Base-by-base conservation (phyloP, 2,797 vertebrate genomes). In the Mormyrops attenuatus region DNA sequence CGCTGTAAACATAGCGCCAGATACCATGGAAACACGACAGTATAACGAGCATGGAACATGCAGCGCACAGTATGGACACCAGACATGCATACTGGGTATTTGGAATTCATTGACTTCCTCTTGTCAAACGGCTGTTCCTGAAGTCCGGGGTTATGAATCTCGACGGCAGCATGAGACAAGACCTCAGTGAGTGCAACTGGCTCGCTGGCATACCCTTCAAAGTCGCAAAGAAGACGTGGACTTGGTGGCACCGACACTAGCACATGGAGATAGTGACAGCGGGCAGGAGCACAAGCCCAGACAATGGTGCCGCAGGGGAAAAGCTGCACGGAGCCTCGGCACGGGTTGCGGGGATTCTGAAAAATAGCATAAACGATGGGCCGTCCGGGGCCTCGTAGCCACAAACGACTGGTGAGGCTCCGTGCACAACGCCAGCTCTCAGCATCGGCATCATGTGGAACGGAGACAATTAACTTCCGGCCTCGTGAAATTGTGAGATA, bases 381-480 rank as follows among this genome's bases (percentile, higher is more conserved):
- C 17, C 17, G 53, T 15, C 17, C 52, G 26, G 53, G 49, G 26
- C 47, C 49, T 34, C 85, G 13, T 11, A 17, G 85, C 85, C 85
- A 30, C 85, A 34, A 52, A 52, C 11, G 13, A 15, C 50, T 86
- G 11, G 22, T 30, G 52, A 30, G 22, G 8, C 85, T 55, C 26
- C 2, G 26, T 30, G 26, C 26, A 11, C 26, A 30, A 44, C 85
- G 20, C 52, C 86, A n/a, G 86, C 30, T 41, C 17, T 17, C 15
- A 0, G 53, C 53, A 57, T 41, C 53, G 34, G 30, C 34, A 9
- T 11, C 17, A 9, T 53, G 38, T 17, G 30, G 53, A 87, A 57
- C 86, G 15, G 26, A 87, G 30, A 38, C 86, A 60, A 87, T 87
- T 87, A 38, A 87, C 86, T 57, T 41, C 34, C 17, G 69, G 86